A percentile compares a stretch with the other conserved stretches of the same genome.
Conservation (phyloP, 2,113 vertebrate genomes). For the Corythaeola cristata region DNA sequence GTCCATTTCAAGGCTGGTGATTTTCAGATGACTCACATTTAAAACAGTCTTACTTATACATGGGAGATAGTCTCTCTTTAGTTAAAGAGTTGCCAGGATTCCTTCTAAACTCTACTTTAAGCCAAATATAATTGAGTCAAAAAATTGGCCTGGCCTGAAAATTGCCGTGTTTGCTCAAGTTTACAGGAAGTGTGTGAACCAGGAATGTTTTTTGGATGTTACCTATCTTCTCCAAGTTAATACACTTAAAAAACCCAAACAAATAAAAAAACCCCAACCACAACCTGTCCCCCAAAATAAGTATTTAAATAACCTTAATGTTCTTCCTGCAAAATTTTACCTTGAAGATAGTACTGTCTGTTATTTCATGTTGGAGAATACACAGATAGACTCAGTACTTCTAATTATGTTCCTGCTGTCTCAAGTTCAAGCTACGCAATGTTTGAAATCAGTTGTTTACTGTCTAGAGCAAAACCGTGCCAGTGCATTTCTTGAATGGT, state of each 20-base stretch:
- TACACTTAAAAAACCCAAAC: background rate
- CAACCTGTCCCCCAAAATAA: background rate
- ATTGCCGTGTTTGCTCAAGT: background rate
- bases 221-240: background rate
- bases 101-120: background rate
- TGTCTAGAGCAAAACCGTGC: background rate
- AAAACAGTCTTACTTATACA: conserved; percentile 24
- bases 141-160: background rate
- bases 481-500: background rate
- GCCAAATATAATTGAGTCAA: conserved; percentile 43
- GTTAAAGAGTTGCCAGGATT: conserved; percentile 19
- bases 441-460: background rate
- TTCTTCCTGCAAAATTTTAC: background rate
- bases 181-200: conserved; percentile 48
- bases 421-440: background rate
- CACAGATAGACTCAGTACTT: background rate
- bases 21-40: conserved; percentile 49
- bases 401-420: background rate
- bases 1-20: background rate
- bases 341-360: background rate
- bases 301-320: background rate
- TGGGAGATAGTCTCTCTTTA: background rate
- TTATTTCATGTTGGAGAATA: background rate
- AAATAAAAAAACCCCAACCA: background rate
- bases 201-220: background rate